phyloP scores from a whole-genome alignment of 1,140 invertebrate species.

The Lepidurus packardi region DNA sequence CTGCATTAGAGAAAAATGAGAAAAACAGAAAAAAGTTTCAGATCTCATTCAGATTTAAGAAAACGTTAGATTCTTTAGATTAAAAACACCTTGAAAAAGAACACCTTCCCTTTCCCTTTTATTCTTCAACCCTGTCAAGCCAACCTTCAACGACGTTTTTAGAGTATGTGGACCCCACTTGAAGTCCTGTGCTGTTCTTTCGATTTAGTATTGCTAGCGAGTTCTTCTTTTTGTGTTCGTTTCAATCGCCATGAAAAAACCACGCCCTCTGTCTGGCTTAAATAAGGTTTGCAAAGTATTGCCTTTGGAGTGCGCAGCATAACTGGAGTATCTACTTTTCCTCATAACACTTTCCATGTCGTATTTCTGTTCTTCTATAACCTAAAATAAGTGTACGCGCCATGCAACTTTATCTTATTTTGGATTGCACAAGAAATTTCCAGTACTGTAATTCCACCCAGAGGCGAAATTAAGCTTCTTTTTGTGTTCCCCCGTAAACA shows the following conservation, averaged over 20 bases:
- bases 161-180: not conserved
- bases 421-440: not conserved
- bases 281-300: not conserved
- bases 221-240: not conserved
- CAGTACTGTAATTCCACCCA: not conserved
- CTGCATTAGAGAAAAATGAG: not conserved
- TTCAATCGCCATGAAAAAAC: not conserved
- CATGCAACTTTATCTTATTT: not conserved
- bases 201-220: not conserved
- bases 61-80: not conserved
- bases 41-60: not conserved
- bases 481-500: not conserved
- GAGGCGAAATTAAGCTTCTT: not conserved
- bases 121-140: not conserved
- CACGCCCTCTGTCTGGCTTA: not conserved
- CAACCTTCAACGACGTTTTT: not conserved
- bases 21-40: not conserved
- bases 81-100: not conserved
- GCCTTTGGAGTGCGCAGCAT: not conserved
- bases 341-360: not conserved
- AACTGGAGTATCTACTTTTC: not conserved
- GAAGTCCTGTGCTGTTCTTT: not conserved
- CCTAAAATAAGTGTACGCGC: not conserved
- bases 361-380: constrained; percentile 15
- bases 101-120: constrained; percentile 24